Conservation (phyloP, 2,113 vertebrate species). For the Pseudorasbora parva region DNA sequence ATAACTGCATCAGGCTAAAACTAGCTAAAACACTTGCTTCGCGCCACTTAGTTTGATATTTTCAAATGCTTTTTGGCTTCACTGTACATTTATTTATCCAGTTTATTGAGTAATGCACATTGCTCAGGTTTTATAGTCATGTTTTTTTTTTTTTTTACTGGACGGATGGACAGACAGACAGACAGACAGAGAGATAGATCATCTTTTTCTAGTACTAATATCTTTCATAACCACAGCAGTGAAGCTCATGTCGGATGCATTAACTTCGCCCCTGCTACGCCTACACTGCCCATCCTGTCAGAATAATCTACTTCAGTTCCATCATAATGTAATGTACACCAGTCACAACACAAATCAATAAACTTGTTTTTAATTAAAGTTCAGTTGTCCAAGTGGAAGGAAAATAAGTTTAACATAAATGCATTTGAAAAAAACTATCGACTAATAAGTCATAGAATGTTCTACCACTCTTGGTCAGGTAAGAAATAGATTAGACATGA, state of each 20-base stretch:
- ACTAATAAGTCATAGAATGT: no score
- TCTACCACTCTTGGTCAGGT: no score
- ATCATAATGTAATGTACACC: not conserved
- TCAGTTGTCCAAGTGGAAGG: not conserved
- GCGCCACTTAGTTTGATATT: no score
- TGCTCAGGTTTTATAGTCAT: no score
- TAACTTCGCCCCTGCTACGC: not conserved
- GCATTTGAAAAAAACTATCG: no score
- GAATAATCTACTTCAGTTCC: not conserved
- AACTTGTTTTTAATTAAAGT: not conserved
- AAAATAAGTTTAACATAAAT: not conserved
- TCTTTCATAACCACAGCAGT: not conserved
- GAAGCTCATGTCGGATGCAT: not conserved
- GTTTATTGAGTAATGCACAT: not conserved
- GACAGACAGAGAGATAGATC: not conserved
- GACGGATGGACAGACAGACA: not conserved
- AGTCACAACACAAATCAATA: not conserved
- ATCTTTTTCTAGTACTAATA: not conserved
- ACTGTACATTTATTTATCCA: not conserved
- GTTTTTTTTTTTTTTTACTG: no score
- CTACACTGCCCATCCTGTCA: conserved; percentile 5
- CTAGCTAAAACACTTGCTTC: no score
- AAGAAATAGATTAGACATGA: no score
- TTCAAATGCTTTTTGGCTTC: not conserved
- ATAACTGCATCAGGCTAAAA: no score